Evolutionary conservation across 1,140 invertebrate genomes (phyloP).

Genomic region (Drosophila pseudoananassae): DNA sequence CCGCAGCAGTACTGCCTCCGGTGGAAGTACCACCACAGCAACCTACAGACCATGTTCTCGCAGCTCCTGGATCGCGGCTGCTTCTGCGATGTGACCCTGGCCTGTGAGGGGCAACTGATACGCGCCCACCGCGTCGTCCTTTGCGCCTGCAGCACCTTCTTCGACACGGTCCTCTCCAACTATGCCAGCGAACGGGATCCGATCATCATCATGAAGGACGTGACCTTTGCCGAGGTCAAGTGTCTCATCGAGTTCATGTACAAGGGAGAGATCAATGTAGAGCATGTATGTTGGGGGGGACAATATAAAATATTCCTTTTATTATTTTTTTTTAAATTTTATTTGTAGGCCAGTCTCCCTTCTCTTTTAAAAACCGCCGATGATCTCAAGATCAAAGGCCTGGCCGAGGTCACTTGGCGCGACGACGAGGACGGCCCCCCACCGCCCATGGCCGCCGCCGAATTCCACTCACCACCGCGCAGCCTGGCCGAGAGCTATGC

Average conservation of each 20-base stretch:
- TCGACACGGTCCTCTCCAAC: constrained; percentile 93
- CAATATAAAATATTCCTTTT: background rate
- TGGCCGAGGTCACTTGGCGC: constrained; percentile 94
- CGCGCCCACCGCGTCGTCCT: constrained; percentile 93
- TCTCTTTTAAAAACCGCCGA: constrained; percentile 95
- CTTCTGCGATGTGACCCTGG: constrained; percentile 95
- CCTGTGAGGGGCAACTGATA: constrained; percentile 94
- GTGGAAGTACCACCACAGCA: constrained; percentile 96
- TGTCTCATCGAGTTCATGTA: constrained; percentile 97
- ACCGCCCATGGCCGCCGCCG: constrained; percentile 81
- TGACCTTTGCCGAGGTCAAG: constrained; percentile 93
- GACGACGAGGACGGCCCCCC: constrained; percentile 84
- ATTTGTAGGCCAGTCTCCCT: constrained; percentile 89
- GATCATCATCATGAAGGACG: constrained; percentile 93
- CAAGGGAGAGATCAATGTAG: constrained; percentile 97
- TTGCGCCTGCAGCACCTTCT: constrained; percentile 94
- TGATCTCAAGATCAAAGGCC: constrained; percentile 94
- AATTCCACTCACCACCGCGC: constrained; percentile 78
- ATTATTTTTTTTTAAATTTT: background rate
- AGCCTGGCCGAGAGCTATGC: constrained; percentile 58
- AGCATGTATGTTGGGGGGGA: constrained; percentile 84
- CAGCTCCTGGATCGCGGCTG: constrained; percentile 93
- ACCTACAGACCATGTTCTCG: constrained; percentile 95
- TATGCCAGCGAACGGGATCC: constrained; percentile 93
- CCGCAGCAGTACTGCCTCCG: constrained; percentile 95